These are phyloP conservation scores for Mionectes olivaceus DNA, from an alignment of 2,797 vertebrate species.

Conservation along the genomic window DNA sequence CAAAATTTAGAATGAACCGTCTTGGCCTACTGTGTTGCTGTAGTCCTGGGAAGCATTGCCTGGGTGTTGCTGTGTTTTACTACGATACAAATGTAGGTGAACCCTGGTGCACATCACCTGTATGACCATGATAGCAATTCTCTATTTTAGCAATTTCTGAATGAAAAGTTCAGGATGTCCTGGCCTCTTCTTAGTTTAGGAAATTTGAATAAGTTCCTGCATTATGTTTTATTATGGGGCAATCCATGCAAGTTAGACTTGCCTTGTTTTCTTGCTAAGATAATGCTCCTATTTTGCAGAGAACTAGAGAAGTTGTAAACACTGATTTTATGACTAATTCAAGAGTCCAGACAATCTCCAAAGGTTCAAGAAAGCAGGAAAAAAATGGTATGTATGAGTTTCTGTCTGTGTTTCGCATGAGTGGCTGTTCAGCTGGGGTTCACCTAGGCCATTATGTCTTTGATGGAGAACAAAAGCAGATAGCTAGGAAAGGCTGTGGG, in stretches of 20 bases:
- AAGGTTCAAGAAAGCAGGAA: conserved; percentile 58
- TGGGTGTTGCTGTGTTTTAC: not conserved
- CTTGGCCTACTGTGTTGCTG: not conserved
- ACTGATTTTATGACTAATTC: conserved; percentile 33
- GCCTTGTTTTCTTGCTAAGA: not conserved
- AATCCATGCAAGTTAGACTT: not conserved
- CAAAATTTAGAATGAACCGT: not conserved
- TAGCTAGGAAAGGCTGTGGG: not conserved
- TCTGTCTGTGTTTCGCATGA: not conserved
- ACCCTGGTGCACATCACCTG: not conserved
- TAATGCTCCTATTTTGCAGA: conserved; percentile 77
- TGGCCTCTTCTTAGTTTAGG: not conserved
- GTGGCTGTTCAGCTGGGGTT: not conserved
- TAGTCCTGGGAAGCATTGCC: not conserved
- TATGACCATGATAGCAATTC: not conserved
- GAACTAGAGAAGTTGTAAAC: conserved; percentile 80
- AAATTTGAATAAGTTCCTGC: not conserved
- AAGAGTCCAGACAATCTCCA: conserved; percentile 77
- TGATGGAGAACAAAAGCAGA: not conserved
- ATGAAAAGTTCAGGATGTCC: not conserved
- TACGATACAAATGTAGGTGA: not conserved
- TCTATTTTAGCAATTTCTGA: not conserved
- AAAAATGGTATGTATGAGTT: conserved; percentile 76
- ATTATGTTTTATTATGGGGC: not conserved
- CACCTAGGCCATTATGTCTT: not conserved